Conservation (phyloP, 2,797 vertebrate genomes). For the Kryptopterus vitreolus region DNA sequence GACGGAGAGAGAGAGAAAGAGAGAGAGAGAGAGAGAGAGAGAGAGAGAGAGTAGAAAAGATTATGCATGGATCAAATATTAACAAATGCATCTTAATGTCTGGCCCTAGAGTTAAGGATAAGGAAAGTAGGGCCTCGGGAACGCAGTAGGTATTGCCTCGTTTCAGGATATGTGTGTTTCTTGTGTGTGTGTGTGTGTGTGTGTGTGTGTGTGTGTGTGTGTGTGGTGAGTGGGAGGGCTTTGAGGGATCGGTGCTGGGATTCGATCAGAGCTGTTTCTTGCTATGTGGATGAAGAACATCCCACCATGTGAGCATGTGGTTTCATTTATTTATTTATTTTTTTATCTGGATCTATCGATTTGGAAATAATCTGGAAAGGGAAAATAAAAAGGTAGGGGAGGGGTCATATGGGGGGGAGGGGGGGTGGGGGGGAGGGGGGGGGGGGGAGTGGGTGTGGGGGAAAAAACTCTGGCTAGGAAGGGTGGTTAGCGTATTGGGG, state of each 20-base stretch:
- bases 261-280: not conserved
- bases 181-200: too few relatives aligned
- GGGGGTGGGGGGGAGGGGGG: too few relatives aligned
- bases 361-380: too few relatives aligned
- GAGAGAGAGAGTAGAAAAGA: not conserved
- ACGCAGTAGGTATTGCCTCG: not conserved
- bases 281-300: not conserved
- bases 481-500: too few relatives aligned
- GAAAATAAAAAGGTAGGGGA: too few relatives aligned
- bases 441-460: too few relatives aligned
- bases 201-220: too few relatives aligned
- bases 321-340: not conserved
- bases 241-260: not conserved
- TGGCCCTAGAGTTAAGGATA: not conserved
- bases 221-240: too few relatives aligned
- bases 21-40: not conserved
- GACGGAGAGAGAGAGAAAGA: not conserved
- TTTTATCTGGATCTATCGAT: too few relatives aligned
- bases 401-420: too few relatives aligned
- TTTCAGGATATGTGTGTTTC: not conserved
- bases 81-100: constrained; percentile 12
- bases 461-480: too few relatives aligned
- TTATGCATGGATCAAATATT: constrained; percentile 40
- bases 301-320: not conserved
- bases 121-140: not conserved